Conservation (phyloP, 1,140 invertebrate species). For the Sarcophaga bullata region DNA sequence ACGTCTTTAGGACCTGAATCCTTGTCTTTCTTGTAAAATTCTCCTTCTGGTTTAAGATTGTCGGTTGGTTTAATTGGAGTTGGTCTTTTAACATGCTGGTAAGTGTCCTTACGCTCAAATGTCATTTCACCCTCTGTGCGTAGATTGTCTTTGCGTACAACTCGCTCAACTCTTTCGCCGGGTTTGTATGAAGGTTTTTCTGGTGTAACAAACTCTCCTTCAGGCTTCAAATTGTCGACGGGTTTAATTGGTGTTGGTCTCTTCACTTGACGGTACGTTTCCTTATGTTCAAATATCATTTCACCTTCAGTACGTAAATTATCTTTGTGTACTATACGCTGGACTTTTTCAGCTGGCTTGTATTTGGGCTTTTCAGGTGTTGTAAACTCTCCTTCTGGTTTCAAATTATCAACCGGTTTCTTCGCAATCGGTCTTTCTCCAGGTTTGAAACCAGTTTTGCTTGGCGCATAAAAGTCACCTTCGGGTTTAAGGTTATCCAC, state of each 20-base stretch:
- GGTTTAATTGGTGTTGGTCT: constrained; percentile 70
- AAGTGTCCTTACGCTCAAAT: constrained; percentile 51
- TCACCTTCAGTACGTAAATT: constrained; percentile 72
- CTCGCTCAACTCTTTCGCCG: constrained; percentile 67
- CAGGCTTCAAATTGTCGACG: constrained; percentile 71
- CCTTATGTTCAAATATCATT: constrained; percentile 70
- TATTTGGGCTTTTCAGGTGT: constrained; percentile 57
- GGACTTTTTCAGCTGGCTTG: constrained; percentile 59
- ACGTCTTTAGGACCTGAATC: constrained; percentile 50
- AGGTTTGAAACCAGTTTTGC: constrained; percentile 63
- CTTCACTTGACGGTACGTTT: constrained; percentile 66
- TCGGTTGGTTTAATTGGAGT: constrained; percentile 61
- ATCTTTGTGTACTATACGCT: constrained; percentile 65
- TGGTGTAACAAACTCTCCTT: constrained; percentile 68
- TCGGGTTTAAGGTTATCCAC: constrained; percentile 71
- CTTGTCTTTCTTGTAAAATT: constrained; percentile 66
- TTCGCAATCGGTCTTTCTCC: constrained; percentile 61
- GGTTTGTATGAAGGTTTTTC: constrained; percentile 66
- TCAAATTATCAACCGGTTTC: constrained; percentile 54
- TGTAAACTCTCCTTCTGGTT: constrained; percentile 67
- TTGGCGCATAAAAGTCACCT: constrained; percentile 68
- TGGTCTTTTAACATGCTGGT: constrained; percentile 65
- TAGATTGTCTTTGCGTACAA: constrained; percentile 67
- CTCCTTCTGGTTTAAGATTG: constrained; percentile 71
- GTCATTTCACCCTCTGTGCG: constrained; percentile 53